Percentiles rank a stretch among this genome's conserved stretches.
These are phyloP conservation scores for Natrix natrix DNA, from an alignment of 2,797 vertebrate species.

Conservation along the genomic window DNA sequence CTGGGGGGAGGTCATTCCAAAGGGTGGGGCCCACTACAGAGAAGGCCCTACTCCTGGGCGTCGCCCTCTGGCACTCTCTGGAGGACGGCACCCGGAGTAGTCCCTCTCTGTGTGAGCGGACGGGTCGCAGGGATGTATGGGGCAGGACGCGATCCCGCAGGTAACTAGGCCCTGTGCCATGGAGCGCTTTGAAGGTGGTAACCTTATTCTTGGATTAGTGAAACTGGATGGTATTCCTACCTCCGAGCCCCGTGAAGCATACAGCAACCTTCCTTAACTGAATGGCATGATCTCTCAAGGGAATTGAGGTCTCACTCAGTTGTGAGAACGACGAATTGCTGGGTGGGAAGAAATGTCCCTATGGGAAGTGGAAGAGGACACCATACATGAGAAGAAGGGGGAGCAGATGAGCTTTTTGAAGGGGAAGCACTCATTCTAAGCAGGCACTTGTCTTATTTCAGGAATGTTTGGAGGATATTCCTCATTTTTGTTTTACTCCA, in stretches of 20 bases:
- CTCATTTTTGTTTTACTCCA: background rate
- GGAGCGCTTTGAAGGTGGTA: too few relatives aligned
- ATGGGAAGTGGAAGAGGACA: background rate
- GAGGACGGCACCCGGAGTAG: too few relatives aligned
- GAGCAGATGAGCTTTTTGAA: background rate
- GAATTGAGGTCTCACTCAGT: background rate
- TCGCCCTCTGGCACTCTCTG: too few relatives aligned
- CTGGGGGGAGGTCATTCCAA: too few relatives aligned
- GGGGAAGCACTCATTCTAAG: background rate
- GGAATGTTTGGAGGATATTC: background rate
- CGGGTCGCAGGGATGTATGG: too few relatives aligned
- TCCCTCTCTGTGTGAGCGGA: too few relatives aligned
- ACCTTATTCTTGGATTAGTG: background rate
- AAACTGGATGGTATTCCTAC: background rate
- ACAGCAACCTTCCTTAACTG: background rate
- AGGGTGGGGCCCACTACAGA: too few relatives aligned
- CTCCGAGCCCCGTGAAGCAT: background rate
- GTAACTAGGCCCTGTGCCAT: too few relatives aligned
- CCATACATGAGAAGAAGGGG: background rate
- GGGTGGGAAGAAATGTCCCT: background rate
- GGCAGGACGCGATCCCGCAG: too few relatives aligned
- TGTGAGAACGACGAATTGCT: background rate
- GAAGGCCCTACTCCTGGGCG: too few relatives aligned
- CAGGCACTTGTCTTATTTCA: background rate
- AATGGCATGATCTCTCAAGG: background rate